Conservation (phyloP, 2,888 invertebrate genomes). For the Drosophila mercatorum region DNA sequence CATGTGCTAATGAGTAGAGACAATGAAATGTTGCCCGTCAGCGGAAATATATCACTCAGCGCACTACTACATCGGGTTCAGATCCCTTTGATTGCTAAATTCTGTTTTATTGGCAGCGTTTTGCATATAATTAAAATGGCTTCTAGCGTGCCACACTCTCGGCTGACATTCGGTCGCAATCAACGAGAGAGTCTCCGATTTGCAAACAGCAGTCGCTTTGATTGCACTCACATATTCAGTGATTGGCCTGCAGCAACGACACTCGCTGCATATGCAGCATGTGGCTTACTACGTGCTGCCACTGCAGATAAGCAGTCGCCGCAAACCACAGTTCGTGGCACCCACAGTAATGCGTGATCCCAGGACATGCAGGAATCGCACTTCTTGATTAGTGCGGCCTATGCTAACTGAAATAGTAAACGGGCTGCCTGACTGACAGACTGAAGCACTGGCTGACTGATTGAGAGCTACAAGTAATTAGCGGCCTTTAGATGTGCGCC, state of each 20-base stretch:
- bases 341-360: slow-evolving; percentile 38
- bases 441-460: slow-evolving; percentile 29
- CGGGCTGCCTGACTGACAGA: slow-evolving; percentile 23
- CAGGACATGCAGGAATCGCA: slow-evolving; percentile 41
- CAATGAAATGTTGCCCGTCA: slow-evolving; percentile 26
- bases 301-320: slow-evolving; percentile 62
- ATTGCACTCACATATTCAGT: slow-evolving; percentile 67
- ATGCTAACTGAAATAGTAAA: slow-evolving; percentile 49
- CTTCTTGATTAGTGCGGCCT: slow-evolving; percentile 39
- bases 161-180: slow-evolving; percentile 49
- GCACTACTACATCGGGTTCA: slow-evolving; percentile 2
- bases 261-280: slow-evolving; percentile 19
- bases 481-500: slow-evolving; percentile 52
- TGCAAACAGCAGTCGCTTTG: slow-evolving; percentile 69
- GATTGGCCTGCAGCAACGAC: slow-evolving; percentile 3
- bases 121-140: slow-evolving; percentile 52
- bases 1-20: slow-evolving; percentile 55
- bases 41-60: slow-evolving; percentile 31
- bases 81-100: slow-evolving; percentile 11
- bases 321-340: slow-evolving; percentile 36
- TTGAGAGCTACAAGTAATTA: slow-evolving; percentile 52
- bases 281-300: slow-evolving; percentile 61
- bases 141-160: slow-evolving; percentile 25
- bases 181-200: slow-evolving; percentile 50
- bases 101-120: slow-evolving; percentile 47